A percentile compares a stretch with the other conserved stretches of the same genome.
These are phyloP conservation scores for Ochotona curzoniae DNA, from an alignment of 2,113 vertebrate genomes.

Conservation along the genomic window DNA sequence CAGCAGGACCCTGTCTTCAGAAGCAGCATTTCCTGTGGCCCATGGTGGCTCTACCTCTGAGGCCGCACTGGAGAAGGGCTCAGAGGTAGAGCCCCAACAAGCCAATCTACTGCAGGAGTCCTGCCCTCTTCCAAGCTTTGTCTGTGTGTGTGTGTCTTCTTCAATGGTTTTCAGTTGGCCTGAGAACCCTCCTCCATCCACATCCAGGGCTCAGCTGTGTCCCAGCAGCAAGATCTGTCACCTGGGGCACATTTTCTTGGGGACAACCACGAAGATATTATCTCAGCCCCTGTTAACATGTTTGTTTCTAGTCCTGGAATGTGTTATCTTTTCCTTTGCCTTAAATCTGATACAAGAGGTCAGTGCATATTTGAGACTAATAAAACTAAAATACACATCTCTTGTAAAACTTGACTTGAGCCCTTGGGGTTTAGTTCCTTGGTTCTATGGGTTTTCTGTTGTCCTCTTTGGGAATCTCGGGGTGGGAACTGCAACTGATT, in stretches of 20 bases:
- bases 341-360: constrained; percentile 70
- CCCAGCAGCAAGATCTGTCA: neutral
- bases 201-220: neutral
- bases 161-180: constrained; percentile 17
- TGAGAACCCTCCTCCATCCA: neutral
- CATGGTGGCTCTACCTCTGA: neutral
- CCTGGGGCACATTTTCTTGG: neutral
- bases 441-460: neutral
- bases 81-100: neutral
- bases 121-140: constrained; percentile 5
- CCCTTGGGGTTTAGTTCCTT: constrained; percentile 20
- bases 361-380: constrained; percentile 64
- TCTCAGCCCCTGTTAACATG: neutral
- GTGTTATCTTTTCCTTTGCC: constrained; percentile 67
- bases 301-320: constrained; percentile 27
- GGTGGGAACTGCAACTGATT: neutral
- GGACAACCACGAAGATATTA: neutral
- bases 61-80: neutral
- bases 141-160: neutral
- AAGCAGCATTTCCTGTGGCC: neutral
- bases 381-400: constrained; percentile 75
- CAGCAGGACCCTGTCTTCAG: neutral
- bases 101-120: neutral
- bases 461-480: neutral
- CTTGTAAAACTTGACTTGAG: constrained; percentile 17